Evolutionary conservation across 2,113 vertebrate genomes (phyloP).

Genomic region (Dryoscopus gambensis): DNA sequence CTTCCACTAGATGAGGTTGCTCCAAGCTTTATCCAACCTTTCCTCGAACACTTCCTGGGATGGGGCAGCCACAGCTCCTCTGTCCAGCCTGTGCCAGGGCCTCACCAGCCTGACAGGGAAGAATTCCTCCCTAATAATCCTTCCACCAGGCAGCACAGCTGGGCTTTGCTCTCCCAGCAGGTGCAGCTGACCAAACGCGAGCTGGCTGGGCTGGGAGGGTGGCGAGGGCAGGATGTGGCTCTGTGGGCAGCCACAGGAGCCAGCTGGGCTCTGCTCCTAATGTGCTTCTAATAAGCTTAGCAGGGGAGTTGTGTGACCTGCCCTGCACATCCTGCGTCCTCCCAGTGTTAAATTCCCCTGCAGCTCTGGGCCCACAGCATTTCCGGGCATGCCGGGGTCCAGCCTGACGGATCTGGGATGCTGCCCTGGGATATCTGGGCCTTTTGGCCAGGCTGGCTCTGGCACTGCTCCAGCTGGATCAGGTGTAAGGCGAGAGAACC

Average conservation of each 20-base stretch:
- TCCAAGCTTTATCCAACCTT: background rate
- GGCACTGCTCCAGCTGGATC: background rate
- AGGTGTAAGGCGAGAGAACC: background rate
- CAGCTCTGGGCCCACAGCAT: fast-evolving
- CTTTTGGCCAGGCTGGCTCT: background rate
- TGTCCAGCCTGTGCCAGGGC: background rate
- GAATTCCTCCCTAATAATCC: background rate
- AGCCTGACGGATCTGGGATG: background rate
- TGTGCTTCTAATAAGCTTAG: slow-evolving; percentile 30
- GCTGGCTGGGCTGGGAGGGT: background rate
- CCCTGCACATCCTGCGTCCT: background rate
- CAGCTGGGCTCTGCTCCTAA: slow-evolving; percentile 35
- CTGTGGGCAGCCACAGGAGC: background rate
- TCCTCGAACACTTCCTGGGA: background rate
- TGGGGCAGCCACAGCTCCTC: background rate
- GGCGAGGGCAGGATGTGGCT: background rate
- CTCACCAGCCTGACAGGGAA: background rate
- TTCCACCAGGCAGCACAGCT: background rate
- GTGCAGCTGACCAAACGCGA: background rate
- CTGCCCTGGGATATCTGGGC: background rate
- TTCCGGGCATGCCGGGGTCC: background rate
- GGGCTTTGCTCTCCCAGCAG: background rate
- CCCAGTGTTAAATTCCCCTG: background rate
- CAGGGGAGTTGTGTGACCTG: background rate
- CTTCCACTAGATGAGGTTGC: background rate